Evolutionary conservation across 2,888 invertebrate species (phyloP), one percentile per base, ranked within the genome.

Genomic region (Muscina levida): DNA sequence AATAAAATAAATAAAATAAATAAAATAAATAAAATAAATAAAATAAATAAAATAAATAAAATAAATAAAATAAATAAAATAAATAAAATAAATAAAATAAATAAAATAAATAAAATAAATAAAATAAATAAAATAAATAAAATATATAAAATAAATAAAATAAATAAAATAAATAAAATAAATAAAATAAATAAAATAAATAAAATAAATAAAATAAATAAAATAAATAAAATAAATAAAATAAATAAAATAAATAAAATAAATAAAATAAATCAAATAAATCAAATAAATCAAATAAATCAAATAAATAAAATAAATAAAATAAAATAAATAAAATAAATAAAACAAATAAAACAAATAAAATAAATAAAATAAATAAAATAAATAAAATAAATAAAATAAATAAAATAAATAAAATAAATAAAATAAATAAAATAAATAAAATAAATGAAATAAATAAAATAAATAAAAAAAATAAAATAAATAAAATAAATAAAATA

Each of bases 341-440:
- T n/a, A n/a, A n/a, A n/a, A n/a, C n/a, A n/a, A n/a, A n/a, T n/a
- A n/a, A n/a, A n/a, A n/a, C n/a, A n/a, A n/a, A n/a, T n/a, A n/a
- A n/a, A n/a, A n/a, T n/a, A n/a, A n/a, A n/a, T n/a, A n/a, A n/a
- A n/a, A n/a, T 8, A 8, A 37, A 37, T 6, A 6, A 44, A 44
- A 44, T 44, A 44, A 44, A 53, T 17, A 17, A 53, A 53, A 53
- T 53, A 53, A 53, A 53, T 17, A 17, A 53, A 53, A 53, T 53
- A 39, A 39, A 65, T 17, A 17, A 53, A 53, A 53, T 53, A 53
- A 53, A 53, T 11, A 17, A 53, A 53, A 53, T 22, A 53, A 53
- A 2, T 17, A 13, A 53, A 22, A 53, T 22, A 53, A 53, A 22
- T 17, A 13, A 4, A 65, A 42, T 42, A n/a, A n/a, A n/a, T n/a